Evolutionary conservation across 2,888 invertebrate genomes (phyloP), one percentile per base, ranked within the genome.

Genomic region (Quadroppia sp.): DNA sequence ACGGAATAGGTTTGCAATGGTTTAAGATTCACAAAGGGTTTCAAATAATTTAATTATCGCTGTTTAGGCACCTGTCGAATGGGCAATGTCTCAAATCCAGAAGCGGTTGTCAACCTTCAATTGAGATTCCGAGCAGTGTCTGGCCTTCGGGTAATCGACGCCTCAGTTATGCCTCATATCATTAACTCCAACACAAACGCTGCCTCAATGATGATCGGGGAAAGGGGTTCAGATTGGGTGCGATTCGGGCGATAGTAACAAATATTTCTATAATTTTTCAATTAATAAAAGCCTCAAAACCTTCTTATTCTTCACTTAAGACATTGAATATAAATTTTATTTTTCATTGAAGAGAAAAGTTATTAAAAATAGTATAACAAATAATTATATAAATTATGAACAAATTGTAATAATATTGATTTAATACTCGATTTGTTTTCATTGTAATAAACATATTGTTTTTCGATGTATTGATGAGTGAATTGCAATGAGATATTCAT

Each of bases 151-250:
- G 73, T 73, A 1, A 73, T 73, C 13, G 73, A 73, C 61, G 73
- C 73, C 11, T 73, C 73, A 30, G 67, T 73, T 64, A 73, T 73
- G 73, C 73, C 73, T 4, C 64, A 73, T 20, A 32, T 73, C n/a
- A 25, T 23, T 17, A 73, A 73, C 40, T 17, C 73, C 11, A 73
- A 73, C 42, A 73, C 73, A 23, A 73, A 73, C 32, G 73, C 73
- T 7, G 40, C 42, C 9, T 36, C 42, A 20, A 73, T 73, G 73
- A 73, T 73, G 73, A 73, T n/a, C n/a, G n/a, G n/a, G n/a, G n/a
- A n/a, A n/a, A n/a, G n/a, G n/a, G n/a, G n/a, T n/a, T n/a, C n/a
- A n/a, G n/a, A n/a, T n/a, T n/a, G n/a, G n/a, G n/a, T n/a, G n/a
- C n/a, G n/a, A n/a, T n/a, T n/a, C n/a, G n/a, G n/a, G n/a, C n/a